These are phyloP conservation scores for Thoracochromis brauschi DNA, from an alignment of 2,113 vertebrate species.

Conservation along the genomic window DNA sequence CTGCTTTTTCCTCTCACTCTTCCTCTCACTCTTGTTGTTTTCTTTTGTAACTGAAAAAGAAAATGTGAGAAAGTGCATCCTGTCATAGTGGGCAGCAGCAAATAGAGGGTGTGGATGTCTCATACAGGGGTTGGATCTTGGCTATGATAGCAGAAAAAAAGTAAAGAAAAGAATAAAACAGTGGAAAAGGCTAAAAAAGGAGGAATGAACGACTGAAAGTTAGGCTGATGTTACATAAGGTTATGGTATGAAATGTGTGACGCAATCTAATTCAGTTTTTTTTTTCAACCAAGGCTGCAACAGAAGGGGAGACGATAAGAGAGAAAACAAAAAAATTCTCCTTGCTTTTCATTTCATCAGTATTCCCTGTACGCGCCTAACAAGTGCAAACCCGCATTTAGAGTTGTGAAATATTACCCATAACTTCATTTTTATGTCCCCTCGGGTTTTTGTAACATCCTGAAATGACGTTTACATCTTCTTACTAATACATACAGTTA, in stretches of 20 bases:
- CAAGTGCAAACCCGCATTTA: neutral
- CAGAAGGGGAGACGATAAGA: neutral
- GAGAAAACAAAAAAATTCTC: neutral
- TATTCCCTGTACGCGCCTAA: neutral
- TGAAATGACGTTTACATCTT: neutral
- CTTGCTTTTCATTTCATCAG: constrained; percentile 34
- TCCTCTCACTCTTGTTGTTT: neutral
- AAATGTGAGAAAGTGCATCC: neutral
- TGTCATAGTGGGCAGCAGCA: neutral
- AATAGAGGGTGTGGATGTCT: neutral
- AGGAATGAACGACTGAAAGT: neutral
- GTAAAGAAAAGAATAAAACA: neutral
- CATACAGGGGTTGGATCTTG: neutral
- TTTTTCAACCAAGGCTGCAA: neutral
- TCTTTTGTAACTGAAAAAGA: neutral
- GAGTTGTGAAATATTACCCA: neutral
- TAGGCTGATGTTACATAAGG: neutral
- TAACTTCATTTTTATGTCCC: neutral
- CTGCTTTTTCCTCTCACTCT: neutral
- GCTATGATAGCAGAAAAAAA: neutral
- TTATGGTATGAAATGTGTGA: neutral
- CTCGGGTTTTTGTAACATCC: neutral
- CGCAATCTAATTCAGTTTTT: neutral
- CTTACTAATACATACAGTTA: neutral
- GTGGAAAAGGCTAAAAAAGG: neutral